Conservation (phyloP, 2,113 vertebrate genomes). For the Pitta sordida region DNA sequence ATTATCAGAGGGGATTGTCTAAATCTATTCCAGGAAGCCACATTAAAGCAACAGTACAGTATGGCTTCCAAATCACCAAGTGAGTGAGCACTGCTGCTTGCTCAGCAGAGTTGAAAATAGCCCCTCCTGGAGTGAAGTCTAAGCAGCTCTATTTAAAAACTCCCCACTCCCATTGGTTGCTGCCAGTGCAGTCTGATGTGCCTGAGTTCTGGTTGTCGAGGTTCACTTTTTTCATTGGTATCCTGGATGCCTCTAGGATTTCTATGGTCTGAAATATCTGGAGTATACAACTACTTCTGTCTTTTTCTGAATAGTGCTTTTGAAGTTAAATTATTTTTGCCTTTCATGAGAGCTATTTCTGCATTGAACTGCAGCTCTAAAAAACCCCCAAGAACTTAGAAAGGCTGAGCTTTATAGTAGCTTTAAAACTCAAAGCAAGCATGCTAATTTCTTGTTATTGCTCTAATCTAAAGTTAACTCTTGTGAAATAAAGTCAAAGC, state of each 20-base stretch:
- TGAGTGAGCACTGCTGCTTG: not conserved
- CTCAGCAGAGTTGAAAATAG: not conserved
- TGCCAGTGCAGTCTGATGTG: not conserved
- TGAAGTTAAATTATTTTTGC: not conserved
- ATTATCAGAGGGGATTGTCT: not conserved
- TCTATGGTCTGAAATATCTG: not conserved
- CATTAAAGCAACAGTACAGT: not conserved
- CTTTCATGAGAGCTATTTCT: not conserved
- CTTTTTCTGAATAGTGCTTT: not conserved
- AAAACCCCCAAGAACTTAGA: not conserved
- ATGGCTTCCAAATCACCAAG: not conserved
- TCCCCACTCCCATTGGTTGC: not conserved
- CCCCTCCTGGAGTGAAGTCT: not conserved
- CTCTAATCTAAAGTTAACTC: not conserved
- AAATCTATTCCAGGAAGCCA: not conserved
- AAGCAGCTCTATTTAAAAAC: not conserved
- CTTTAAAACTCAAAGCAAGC: not conserved
- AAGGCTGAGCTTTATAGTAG: not conserved
- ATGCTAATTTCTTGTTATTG: not conserved
- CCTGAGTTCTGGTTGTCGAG: not conserved
- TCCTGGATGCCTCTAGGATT: not conserved
- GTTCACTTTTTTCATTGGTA: not conserved
- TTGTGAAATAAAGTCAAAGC: not conserved
- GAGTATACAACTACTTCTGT: not conserved
- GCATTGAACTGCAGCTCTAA: not conserved